Conservation (phyloP, 2,113 vertebrate genomes). For the Halichoeres trimaculatus region DNA sequence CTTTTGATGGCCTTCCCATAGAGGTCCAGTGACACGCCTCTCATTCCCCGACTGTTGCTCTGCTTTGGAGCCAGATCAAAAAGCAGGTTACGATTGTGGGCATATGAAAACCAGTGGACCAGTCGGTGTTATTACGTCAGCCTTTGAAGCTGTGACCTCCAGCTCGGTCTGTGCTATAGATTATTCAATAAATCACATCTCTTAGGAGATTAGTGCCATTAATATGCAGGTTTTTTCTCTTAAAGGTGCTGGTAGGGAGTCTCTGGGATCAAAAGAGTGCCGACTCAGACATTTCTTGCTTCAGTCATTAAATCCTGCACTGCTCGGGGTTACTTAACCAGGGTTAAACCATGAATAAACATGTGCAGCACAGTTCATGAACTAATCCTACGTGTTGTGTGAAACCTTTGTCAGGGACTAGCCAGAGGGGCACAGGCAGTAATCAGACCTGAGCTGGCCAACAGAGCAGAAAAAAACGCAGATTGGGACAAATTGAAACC, state of each 20-base stretch:
- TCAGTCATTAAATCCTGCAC: neutral
- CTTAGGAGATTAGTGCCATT: constrained; percentile 18
- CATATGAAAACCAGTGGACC: constrained; percentile 55
- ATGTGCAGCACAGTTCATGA: constrained; percentile 10
- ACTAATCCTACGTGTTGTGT: neutral
- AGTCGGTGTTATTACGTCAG: constrained; percentile 44
- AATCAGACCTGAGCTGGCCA: constrained; percentile 7
- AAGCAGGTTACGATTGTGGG: constrained; percentile 22
- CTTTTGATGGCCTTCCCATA: constrained; percentile 33
- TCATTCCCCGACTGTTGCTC: constrained; percentile 10
- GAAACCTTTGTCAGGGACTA: constrained; percentile 13
- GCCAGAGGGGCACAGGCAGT: neutral
- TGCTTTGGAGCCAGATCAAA: constrained; percentile 56
- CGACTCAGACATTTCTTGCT: constrained; percentile 4
- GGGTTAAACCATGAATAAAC: constrained; percentile 10
- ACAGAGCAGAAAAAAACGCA: constrained; percentile 14
- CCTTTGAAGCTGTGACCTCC: constrained; percentile 56
- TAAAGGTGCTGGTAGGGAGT: neutral
- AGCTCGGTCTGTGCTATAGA: constrained; percentile 31
- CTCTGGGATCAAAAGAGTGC: constrained; percentile 29
- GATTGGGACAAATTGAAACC: constrained; percentile 46
- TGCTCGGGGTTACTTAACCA: constrained; percentile 21
- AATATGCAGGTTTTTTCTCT: constrained; percentile 20
- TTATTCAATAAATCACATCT: constrained; percentile 56
- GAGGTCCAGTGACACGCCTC: constrained; percentile 11